Evolutionary conservation across 2,113 vertebrate species (phyloP).

Genomic region (Sorex fumeus): DNA sequence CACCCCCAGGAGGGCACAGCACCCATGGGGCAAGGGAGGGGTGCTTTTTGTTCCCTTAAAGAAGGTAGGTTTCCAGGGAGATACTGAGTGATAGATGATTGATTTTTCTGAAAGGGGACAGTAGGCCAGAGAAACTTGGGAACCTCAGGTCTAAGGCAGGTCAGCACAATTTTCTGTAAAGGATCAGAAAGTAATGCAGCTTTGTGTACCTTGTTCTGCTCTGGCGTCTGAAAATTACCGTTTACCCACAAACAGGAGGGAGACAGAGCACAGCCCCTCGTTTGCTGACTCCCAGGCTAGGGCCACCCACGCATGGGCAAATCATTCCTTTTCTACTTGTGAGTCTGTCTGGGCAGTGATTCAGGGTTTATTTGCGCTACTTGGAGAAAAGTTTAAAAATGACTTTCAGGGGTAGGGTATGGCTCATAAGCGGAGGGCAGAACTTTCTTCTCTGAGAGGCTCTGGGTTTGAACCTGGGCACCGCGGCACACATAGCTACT

Average conservation of each 20-base stretch:
- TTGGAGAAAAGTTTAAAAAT: constrained; percentile 46
- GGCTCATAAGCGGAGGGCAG: too few species aligned
- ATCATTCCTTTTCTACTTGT: neutral
- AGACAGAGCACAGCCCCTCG: neutral
- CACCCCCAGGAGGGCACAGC: too few species aligned
- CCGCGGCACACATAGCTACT: too few species aligned
- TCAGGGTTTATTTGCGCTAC: neutral
- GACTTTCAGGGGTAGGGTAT: neutral
- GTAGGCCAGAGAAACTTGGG: too few species aligned
- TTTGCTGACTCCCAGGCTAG: neutral
- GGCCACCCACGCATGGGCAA: neutral
- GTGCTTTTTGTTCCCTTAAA: too few species aligned
- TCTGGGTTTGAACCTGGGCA: too few species aligned
- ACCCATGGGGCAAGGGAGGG: too few species aligned
- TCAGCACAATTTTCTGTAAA: neutral
- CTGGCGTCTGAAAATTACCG: neutral
- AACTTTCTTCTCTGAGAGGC: too few species aligned
- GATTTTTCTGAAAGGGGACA: too few species aligned
- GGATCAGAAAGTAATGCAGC: neutral
- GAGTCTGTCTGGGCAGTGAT: neutral
- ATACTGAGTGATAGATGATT: too few species aligned
- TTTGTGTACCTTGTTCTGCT: neutral
- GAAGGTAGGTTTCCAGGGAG: too few species aligned
- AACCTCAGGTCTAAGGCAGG: too few species aligned
- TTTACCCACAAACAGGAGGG: neutral